phyloP scores from a whole-genome alignment of 1,140 invertebrate species.

The Drosophila ananassae region DNA sequence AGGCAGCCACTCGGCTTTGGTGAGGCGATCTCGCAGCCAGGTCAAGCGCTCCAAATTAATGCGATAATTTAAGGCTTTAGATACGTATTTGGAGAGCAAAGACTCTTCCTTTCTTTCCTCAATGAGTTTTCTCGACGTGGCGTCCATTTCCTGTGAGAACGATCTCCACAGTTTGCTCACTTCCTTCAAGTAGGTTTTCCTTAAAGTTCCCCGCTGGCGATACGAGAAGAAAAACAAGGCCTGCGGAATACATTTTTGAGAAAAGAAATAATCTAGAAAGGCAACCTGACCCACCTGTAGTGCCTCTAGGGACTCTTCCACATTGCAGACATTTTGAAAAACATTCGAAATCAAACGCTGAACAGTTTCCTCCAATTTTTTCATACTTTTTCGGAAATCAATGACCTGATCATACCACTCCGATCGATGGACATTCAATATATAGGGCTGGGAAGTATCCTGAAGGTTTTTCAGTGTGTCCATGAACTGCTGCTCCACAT shows the following conservation, averaged over 20 bases:
- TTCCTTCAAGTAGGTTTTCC: constrained; percentile 87
- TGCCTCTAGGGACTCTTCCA: constrained; percentile 90
- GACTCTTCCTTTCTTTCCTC: constrained; percentile 86
- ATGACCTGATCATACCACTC: constrained; percentile 85
- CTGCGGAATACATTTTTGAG: constrained; percentile 64
- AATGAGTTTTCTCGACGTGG: constrained; percentile 89
- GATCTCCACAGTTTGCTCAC: constrained; percentile 88
- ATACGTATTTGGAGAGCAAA: constrained; percentile 89
- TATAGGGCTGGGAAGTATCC: constrained; percentile 85
- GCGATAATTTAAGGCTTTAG: constrained; percentile 78
- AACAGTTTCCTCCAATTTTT: constrained; percentile 88
- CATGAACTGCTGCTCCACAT: constrained; percentile 90
- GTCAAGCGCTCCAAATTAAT: constrained; percentile 68
- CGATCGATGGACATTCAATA: constrained; percentile 88
- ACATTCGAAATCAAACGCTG: constrained; percentile 89
- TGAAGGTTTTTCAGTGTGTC: constrained; percentile 87
- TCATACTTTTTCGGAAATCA: constrained; percentile 84
- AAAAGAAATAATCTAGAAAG: neutral
- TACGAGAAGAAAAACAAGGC: constrained; percentile 89
- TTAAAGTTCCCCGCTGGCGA: constrained; percentile 86
- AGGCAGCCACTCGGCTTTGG: constrained; percentile 68
- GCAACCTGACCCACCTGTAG: constrained; percentile 65
- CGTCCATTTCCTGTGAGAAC: constrained; percentile 91
- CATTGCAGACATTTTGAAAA: constrained; percentile 88
- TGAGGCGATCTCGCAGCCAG: constrained; percentile 59